Conservation (phyloP, 2,797 vertebrate genomes). For the Meriones psammophilus region DNA sequence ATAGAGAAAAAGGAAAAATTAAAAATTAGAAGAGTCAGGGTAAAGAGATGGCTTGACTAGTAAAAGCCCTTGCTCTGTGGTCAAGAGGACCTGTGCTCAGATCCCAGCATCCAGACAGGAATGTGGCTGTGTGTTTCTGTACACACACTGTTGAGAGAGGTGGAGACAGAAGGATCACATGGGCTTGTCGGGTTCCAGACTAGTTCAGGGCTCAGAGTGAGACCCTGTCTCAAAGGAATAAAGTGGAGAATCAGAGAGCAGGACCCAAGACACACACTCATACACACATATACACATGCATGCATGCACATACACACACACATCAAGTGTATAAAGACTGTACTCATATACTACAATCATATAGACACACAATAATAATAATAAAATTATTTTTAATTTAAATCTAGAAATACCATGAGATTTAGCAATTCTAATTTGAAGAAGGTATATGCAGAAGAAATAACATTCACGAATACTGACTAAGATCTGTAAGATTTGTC, state of each 20-base stretch:
- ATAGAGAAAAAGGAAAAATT: neutral
- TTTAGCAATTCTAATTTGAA: too few relatives aligned
- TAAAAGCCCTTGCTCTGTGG: neutral
- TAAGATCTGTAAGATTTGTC: too few relatives aligned
- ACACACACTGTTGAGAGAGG: neutral
- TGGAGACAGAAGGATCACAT: neutral
- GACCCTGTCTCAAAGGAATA: neutral
- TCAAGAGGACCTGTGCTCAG: neutral
- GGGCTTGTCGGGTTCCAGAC: neutral
- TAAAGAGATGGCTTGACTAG: neutral
- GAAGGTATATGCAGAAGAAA: too few relatives aligned
- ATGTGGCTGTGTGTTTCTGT: neutral
- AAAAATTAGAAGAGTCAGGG: neutral
- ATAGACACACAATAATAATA: too few relatives aligned
- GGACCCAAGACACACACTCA: neutral
- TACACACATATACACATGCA: neutral
- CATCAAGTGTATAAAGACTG: too few relatives aligned
- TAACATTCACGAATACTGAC: neutral
- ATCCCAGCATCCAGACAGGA: neutral
- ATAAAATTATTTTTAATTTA: too few relatives aligned
- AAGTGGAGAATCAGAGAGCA: neutral
- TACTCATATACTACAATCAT: too few relatives aligned
- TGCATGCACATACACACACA: neutral
- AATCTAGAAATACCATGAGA: too few relatives aligned
- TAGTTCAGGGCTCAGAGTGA: neutral